These are phyloP conservation scores for Copsychus sechellarum DNA, from an alignment of 2,113 vertebrate genomes.

Conservation along the genomic window DNA sequence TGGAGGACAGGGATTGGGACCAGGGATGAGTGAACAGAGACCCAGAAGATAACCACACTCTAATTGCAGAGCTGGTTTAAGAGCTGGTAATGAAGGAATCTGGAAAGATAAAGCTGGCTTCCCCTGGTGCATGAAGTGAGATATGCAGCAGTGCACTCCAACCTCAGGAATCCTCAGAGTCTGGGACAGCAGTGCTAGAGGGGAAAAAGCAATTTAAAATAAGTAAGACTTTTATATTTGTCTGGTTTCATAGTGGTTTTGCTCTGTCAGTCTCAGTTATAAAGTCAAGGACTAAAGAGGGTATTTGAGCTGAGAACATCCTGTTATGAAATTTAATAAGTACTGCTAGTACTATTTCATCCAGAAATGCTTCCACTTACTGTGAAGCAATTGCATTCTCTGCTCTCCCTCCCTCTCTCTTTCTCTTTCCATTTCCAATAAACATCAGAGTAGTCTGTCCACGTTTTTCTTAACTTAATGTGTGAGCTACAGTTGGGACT, in stretches of 20 bases:
- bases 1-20: accelerated
- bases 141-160: not conserved
- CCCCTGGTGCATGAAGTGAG: not conserved
- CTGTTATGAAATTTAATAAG: slow-evolving; percentile 42
- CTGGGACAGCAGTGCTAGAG: not conserved
- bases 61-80: not conserved
- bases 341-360: slow-evolving; percentile 16
- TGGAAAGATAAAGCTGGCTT: not conserved
- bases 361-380: slow-evolving; percentile 19
- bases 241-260: not conserved
- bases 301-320: slow-evolving; percentile 23
- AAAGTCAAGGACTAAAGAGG: slow-evolving; percentile 25
- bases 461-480: not conserved
- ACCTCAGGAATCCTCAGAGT: not conserved
- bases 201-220: slow-evolving; percentile 15
- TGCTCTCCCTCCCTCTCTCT: not conserved
- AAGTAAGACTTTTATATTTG: not conserved
- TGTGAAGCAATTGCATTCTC: slow-evolving; percentile 15
- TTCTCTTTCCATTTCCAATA: not conserved
- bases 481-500: not conserved
- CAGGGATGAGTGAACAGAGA: not conserved
- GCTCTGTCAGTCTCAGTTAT: slow-evolving; percentile 1
- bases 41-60: not conserved
- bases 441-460: not conserved
- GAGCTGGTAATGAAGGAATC: not conserved